Conservation (phyloP, 2,888 invertebrate genomes). For the Octonoba sinensis region DNA sequence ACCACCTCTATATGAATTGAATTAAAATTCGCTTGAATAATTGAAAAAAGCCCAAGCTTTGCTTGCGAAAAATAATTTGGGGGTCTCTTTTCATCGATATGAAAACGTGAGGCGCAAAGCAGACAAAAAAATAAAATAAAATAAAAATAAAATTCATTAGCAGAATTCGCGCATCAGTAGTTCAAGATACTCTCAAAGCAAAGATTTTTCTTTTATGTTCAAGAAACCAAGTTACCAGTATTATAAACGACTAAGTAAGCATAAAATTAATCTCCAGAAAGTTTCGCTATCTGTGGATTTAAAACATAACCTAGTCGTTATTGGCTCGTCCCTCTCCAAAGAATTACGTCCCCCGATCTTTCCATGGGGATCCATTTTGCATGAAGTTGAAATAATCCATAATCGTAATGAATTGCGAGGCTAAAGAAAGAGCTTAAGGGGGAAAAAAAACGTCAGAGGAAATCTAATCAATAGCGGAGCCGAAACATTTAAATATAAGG, state of each 20-base stretch:
- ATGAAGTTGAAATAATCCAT: background rate
- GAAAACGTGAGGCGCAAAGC: too few relatives aligned
- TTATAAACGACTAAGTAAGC: conserved; percentile 9
- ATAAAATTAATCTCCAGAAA: conserved; percentile 12
- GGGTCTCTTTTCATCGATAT: too few relatives aligned
- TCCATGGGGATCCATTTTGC: too few relatives aligned
- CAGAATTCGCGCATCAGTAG: too few relatives aligned
- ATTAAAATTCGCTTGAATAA: too few relatives aligned
- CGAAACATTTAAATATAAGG: conserved; percentile 48
- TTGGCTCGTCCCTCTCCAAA: conserved; percentile 18
- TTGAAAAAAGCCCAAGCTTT: too few relatives aligned
- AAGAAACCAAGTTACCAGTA: background rate
- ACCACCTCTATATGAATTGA: too few relatives aligned
- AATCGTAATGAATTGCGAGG: conserved; percentile 29
- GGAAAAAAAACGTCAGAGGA: background rate
- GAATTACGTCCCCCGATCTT: background rate
- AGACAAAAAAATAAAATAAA: too few relatives aligned
- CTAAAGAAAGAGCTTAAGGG: background rate
- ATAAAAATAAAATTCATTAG: too few relatives aligned
- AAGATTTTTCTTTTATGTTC: background rate
- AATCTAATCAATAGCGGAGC: conserved; percentile 29
- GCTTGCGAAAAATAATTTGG: too few relatives aligned
- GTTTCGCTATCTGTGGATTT: conserved; percentile 11
- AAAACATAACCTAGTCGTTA: conserved; percentile 38
- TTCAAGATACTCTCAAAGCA: too few relatives aligned